Evolutionary conservation across 2,113 vertebrate genomes (phyloP), one percentile per base, ranked within the genome.

Genomic region (Edolisoma coerulescens): DNA sequence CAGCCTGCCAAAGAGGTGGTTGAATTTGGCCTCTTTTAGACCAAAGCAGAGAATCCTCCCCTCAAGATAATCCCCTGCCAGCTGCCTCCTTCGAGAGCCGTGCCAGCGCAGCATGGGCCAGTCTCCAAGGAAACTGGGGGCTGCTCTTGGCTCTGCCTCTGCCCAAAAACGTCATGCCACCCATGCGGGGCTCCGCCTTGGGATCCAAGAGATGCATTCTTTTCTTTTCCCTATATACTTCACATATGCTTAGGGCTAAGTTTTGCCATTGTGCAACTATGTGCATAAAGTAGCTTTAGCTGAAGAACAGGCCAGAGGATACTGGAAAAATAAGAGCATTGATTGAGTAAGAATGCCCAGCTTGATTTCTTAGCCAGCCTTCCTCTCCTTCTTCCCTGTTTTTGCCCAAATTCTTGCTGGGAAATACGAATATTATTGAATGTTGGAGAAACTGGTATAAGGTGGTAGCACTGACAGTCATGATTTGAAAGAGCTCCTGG

Each of bases 251-350:
- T 73, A 83, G 54, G 89, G 91, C 93, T 95, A 94, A 85, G 67
- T 94, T 95, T 94, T 94, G 71, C 60, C 75, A 63, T 94, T 96
- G 93, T 95, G 71, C 74, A 93, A 95, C 33, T 24, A 22, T 94
- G 61, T 73, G 69, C 78, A 68, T 76, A 28, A 92, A 93, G 76
- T 32, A 92, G 59, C 56, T 95, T 69, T 88, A 93, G 79, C 87
- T 96, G 71, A 80, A 77, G 92, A 95, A 52, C 30, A 56, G 39
- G 35, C 67, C 50, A 86, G 68, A 77, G 82, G 53, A 77, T 41
- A 81, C 17, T 88, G 90, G 57, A 89, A 78, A 95, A 90, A 95
- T 47, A 74, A 60, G 28, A 83, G 37, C 84, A 81, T 16, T 78
- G 27, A 87, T 61, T 82, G 32, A 84, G 61, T 76, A 93, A 87